Percentiles rank a stretch among this genome's conserved stretches.
phyloP scores from a whole-genome alignment of 2,888 invertebrate species.

The Phalera bucephala region DNA sequence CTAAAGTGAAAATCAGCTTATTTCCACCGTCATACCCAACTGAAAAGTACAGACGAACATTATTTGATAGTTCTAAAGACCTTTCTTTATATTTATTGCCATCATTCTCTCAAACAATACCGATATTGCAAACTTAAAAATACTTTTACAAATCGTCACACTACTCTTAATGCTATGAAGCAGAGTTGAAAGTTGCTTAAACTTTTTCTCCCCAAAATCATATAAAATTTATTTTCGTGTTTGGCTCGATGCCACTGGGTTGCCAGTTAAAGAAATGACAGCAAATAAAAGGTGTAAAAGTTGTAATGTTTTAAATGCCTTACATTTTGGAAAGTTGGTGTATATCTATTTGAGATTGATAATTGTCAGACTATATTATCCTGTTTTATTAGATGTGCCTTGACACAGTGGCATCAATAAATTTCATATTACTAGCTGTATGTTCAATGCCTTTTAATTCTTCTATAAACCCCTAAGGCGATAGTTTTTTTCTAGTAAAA shows the following conservation, averaged over 20 bases:
- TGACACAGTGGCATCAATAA: too few relatives aligned
- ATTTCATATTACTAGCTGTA: too few relatives aligned
- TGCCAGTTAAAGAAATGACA: slow-evolving; percentile 61
- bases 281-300: slow-evolving; percentile 63
- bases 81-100: slow-evolving; percentile 70
- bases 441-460: too few relatives aligned
- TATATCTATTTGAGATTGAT: too few relatives aligned
- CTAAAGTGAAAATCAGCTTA: slow-evolving; percentile 13
- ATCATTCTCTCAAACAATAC: slow-evolving; percentile 72
- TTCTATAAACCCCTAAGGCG: too few relatives aligned
- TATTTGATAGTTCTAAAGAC: slow-evolving; percentile 57
- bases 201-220: too few relatives aligned
- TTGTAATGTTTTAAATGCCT: slow-evolving; percentile 59
- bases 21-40: slow-evolving; percentile 11
- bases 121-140: slow-evolving; percentile 39
- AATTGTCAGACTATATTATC: too few relatives aligned
- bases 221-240: slow-evolving; percentile 36
- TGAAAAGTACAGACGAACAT: slow-evolving; percentile 19
- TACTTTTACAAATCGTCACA: slow-evolving; percentile 15
- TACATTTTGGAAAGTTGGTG: slow-evolving; percentile 38
- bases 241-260: slow-evolving; percentile 68
- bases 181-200: slow-evolving; percentile 35
- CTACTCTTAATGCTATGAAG: slow-evolving; percentile 24
- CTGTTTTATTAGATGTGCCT: too few relatives aligned
- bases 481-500: too few relatives aligned